These are phyloP conservation scores for Pithys albifrons DNA, from an alignment of 2,113 vertebrate genomes.

Conservation along the genomic window DNA sequence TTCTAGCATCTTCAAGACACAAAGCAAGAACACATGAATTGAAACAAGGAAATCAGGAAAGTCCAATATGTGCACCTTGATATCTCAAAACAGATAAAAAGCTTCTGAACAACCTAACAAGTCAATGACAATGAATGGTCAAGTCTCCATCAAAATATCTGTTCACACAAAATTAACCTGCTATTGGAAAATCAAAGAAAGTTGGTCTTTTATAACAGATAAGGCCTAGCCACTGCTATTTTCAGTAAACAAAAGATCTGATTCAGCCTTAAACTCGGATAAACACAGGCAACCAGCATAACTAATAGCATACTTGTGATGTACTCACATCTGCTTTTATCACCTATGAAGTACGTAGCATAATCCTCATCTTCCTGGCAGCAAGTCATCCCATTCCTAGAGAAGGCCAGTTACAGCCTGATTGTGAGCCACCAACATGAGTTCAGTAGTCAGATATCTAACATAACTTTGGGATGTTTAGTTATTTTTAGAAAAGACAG, in stretches of 20 bases:
- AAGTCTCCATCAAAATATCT: neutral
- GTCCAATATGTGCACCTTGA: rapidly evolving
- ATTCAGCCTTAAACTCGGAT: neutral
- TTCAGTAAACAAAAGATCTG: neutral
- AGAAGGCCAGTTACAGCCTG: neutral
- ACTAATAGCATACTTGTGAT: neutral
- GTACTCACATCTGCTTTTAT: neutral
- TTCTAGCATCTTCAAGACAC: neutral
- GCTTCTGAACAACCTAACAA: neutral
- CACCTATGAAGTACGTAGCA: neutral
- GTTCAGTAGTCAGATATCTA: neutral
- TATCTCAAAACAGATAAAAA: neutral
- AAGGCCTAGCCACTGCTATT: neutral
- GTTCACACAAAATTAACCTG: neutral
- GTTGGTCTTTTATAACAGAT: neutral
- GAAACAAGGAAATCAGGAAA: neutral
- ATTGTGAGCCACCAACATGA: neutral
- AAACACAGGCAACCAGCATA: neutral
- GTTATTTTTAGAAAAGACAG: neutral
- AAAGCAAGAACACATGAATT: neutral
- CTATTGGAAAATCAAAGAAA: neutral
- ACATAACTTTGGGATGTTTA: neutral
- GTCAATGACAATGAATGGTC: neutral
- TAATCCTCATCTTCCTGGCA: neutral
- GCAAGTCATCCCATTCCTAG: neutral